Conservation (phyloP, 2,888 invertebrate genomes). For the Cephus sareptanus region DNA sequence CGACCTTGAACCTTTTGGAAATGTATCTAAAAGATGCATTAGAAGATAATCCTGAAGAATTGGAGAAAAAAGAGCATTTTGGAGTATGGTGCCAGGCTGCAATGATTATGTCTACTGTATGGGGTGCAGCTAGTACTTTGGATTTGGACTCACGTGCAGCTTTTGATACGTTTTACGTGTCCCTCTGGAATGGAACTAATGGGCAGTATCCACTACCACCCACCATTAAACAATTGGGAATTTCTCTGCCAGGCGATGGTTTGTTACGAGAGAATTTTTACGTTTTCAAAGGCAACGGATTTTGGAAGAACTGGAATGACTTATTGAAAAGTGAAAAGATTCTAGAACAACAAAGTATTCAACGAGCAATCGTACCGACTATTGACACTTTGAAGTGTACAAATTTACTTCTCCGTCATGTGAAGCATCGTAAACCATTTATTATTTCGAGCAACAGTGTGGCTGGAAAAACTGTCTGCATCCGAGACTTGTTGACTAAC, state of each 20-base stretch:
- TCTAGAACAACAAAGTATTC: slow-evolving; percentile 34
- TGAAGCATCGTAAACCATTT: slow-evolving; percentile 68
- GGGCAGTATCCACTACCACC: slow-evolving; percentile 67
- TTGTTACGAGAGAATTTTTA: slow-evolving; percentile 71
- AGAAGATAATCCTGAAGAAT: slow-evolving; percentile 54
- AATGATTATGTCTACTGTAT: slow-evolving; percentile 68
- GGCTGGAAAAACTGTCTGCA: slow-evolving; percentile 74
- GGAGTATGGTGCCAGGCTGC: slow-evolving; percentile 69
- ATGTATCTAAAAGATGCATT: slow-evolving; percentile 59
- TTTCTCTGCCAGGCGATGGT: slow-evolving; percentile 69
- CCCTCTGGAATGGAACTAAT: slow-evolving; percentile 60
- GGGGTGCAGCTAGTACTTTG: slow-evolving; percentile 69
- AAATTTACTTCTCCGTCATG: slow-evolving; percentile 69
- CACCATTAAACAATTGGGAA: slow-evolving; percentile 69
- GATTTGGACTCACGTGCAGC: slow-evolving; percentile 62
- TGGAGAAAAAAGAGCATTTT: slow-evolving; percentile 60
- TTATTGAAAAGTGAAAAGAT: slow-evolving; percentile 66
- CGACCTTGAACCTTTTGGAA: slow-evolving; percentile 57
- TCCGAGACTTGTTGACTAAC: slow-evolving; percentile 66
- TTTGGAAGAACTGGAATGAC: slow-evolving; percentile 72
- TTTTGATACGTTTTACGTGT: slow-evolving; percentile 62
- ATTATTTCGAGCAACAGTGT: slow-evolving; percentile 72
- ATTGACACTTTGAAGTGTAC: slow-evolving; percentile 70
- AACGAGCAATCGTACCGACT: slow-evolving; percentile 69
- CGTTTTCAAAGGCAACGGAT: slow-evolving; percentile 71